Conservation (phyloP, 1,140 invertebrate species). For the Mesaphorura yosii region DNA sequence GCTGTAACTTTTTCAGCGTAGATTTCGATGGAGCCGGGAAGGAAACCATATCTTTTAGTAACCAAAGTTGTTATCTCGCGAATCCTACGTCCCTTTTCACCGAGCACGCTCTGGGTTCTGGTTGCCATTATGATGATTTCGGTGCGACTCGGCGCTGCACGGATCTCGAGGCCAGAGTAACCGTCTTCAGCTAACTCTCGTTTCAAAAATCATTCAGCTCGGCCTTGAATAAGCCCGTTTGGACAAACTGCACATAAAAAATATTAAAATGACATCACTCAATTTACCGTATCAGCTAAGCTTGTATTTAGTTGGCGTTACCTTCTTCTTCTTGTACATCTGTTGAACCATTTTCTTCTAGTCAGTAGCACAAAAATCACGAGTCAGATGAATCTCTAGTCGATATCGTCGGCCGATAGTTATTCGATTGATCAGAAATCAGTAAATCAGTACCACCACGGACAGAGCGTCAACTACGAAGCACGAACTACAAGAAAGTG, state of each 20-base stretch:
- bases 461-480: too few relatives aligned
- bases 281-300: too few relatives aligned
- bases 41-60: constrained; percentile 94
- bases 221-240: constrained; percentile 96
- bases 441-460: too few relatives aligned
- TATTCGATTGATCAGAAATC: too few relatives aligned
- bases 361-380: too few relatives aligned
- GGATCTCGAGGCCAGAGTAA: constrained; percentile 95
- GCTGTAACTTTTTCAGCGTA: constrained; percentile 98
- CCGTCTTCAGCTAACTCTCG: constrained; percentile 98
- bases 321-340: too few relatives aligned
- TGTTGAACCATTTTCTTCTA: too few relatives aligned
- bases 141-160: constrained; percentile 81
- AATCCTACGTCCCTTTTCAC: constrained; percentile 87
- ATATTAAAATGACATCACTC: constrained; percentile 10
- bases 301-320: too few relatives aligned
- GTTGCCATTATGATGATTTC: constrained; percentile 99
- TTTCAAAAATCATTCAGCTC: constrained; percentile 98
- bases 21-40: constrained; percentile 83
- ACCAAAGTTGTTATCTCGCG: constrained; percentile 95
- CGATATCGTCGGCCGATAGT: too few relatives aligned
- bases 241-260: constrained; percentile 71
- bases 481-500: too few relatives aligned
- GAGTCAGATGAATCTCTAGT: too few relatives aligned
- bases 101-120: constrained; percentile 90